Conservation (phyloP, 2,797 vertebrate species). For the Danionella dracula region DNA sequence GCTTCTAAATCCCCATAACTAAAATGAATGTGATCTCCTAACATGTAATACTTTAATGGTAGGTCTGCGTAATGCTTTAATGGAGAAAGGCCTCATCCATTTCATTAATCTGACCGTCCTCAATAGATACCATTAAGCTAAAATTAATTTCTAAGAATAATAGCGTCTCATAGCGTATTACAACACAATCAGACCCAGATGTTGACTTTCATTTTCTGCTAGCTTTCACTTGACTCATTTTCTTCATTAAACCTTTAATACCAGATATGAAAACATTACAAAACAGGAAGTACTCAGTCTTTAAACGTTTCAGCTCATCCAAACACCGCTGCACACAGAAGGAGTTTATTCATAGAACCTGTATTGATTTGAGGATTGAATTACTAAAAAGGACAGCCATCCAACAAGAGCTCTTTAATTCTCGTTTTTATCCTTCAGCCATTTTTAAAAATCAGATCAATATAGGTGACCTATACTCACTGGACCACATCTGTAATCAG, state of each 20-base stretch:
- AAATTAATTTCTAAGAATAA: conserved; percentile 44
- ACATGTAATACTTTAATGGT: conserved; percentile 52
- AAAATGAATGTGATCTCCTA: conserved; percentile 46
- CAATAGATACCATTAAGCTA: conserved; percentile 44
- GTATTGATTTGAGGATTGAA: neutral
- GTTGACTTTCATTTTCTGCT: neutral
- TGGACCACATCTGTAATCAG: conserved; percentile 14
- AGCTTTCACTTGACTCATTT: neutral
- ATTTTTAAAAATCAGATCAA: neutral
- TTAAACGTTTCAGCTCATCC: neutral
- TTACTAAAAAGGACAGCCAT: neutral
- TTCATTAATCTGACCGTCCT: conserved; percentile 45
- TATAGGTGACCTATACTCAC: conserved; percentile 20
- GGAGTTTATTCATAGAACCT: neutral
- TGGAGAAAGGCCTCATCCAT: conserved; percentile 46
- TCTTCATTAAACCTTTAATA: neutral
- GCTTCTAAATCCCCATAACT: conserved; percentile 39
- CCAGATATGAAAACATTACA: neutral
- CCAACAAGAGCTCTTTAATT: neutral
- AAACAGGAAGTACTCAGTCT: neutral
- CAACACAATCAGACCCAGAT: conserved; percentile 20
- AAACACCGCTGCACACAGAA: too few species aligned
- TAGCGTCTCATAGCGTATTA: conserved; percentile 15
- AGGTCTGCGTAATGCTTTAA: conserved; percentile 39
- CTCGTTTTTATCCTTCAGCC: neutral